Evolutionary conservation across 2,113 vertebrate species (phyloP).

Genomic region (Onychostoma macrolepis): DNA sequence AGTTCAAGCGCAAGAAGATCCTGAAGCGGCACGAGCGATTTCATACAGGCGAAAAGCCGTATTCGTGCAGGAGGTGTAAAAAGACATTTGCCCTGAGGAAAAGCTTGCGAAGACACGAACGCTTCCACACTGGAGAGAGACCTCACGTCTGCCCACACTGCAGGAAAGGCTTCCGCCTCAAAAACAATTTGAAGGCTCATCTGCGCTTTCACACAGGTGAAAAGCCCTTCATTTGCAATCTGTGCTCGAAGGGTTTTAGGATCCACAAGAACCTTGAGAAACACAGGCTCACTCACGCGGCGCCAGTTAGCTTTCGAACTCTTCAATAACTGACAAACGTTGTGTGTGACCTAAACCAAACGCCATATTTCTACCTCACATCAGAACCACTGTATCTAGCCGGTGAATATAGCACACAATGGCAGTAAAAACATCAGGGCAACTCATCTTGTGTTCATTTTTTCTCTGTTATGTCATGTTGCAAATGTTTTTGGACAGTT

Average conservation of each 20-base stretch:
- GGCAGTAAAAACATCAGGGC: not conserved
- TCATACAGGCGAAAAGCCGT: conserved; percentile 73
- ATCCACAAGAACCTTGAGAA: conserved; percentile 71
- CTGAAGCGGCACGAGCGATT: conserved; percentile 75
- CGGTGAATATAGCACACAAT: not conserved
- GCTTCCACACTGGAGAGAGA: conserved; percentile 75
- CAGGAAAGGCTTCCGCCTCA: conserved; percentile 72
- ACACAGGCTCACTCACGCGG: conserved; percentile 63
- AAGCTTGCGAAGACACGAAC: conserved; percentile 70
- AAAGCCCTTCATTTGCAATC: conserved; percentile 69
- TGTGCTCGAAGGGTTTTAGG: conserved; percentile 71
- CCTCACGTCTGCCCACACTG: conserved; percentile 72
- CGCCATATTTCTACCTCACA: conserved; percentile 56
- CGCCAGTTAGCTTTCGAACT: not conserved
- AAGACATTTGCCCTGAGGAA: conserved; percentile 73
- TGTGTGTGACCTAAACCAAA: conserved; percentile 37
- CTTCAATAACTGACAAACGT: not conserved
- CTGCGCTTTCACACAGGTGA: conserved; percentile 74
- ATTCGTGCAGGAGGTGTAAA: conserved; percentile 64
- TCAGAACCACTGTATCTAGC: conserved; percentile 8
- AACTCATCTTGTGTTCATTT: not conserved
- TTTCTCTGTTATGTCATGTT: not conserved
- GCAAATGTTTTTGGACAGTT: not conserved
- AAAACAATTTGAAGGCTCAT: conserved; percentile 74
- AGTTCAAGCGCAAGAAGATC: conserved; percentile 71